Evolutionary conservation across 2,888 invertebrate species (phyloP), one percentile per base, ranked within the genome.

Genomic region (Ashinkailepas kermadecensis): DNA sequence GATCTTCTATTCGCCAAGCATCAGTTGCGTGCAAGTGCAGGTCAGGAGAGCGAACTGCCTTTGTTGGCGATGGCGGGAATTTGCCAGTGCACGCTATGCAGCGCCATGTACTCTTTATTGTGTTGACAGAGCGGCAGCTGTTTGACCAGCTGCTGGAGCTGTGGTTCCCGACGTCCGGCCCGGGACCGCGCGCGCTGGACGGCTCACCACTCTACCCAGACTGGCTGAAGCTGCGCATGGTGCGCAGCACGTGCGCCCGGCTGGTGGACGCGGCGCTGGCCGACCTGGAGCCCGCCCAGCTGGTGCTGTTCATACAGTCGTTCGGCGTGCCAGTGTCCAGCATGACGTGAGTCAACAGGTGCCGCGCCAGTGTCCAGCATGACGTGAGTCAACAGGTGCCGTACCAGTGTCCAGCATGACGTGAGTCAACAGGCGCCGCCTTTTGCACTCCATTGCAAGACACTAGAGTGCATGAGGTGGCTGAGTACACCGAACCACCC

Each of bases 291-390:
- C 94, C 96, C 0, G 92, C 93, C 82, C 96, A 97, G 87, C 90
- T 97, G 81, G 93, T 97, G 13, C 89, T 97, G 15, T 97, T 97
- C 87, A 95, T 97, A 81, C 97, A 97, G 88, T 96, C 96, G 23
- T 98, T 97, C 87, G 98, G 97, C 56, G 95, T 97, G 86, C 97
- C 97, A 0, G 93, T 96, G 0, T 90, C 91, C 81, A 93, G 95
- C 0, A 95, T 96, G 92, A 94, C 93, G 56, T 74, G 74, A 74
- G 74, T 74, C 10, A 4, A 39, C 39, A 39, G 39, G 39, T 39
- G 39, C 39, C 54, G 95, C 97, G 86, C 97, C 97, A 0, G 93
- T 96, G 0, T 90, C 91, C 81, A 93, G 95, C 0, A 95, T 96
- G 92, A 94, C 93, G 39, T 70, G 70, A 70, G 70, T 70, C 15